These are phyloP conservation scores for Eidolon helvum DNA, from an alignment of 2,113 vertebrate species.

Conservation along the genomic window DNA sequence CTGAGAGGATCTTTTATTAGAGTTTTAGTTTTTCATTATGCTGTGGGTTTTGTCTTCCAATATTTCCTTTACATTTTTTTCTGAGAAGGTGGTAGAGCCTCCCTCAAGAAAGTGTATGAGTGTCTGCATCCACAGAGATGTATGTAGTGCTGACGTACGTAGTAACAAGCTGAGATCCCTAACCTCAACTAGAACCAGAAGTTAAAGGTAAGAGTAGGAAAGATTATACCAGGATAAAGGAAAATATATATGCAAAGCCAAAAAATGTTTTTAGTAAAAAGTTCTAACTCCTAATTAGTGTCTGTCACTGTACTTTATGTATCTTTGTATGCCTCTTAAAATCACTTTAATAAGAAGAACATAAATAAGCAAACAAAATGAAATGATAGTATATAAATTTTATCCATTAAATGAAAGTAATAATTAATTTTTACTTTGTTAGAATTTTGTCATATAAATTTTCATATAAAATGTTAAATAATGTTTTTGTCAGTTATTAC, in stretches of 20 bases:
- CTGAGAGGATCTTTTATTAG: neutral
- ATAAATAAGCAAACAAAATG: neutral
- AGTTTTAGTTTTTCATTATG: neutral
- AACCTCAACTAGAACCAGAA: neutral
- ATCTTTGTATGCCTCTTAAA: neutral
- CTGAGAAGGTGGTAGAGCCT: neutral
- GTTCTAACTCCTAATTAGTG: neutral
- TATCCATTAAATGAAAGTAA: neutral
- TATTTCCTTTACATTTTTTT: neutral
- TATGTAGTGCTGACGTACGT: accelerated
- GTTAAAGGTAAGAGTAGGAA: neutral
- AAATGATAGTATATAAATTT: neutral
- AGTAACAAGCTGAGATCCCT: neutral
- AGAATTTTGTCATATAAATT: neutral
- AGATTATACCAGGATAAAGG: neutral
- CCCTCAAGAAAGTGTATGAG: neutral
- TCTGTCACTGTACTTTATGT: neutral
- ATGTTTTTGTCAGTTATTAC: neutral
- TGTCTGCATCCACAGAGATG: neutral
- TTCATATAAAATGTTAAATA: neutral
- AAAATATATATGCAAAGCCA: neutral
- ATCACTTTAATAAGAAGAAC: neutral
- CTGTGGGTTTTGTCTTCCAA: neutral
- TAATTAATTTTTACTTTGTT: neutral
- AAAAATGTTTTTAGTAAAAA: neutral